These are phyloP conservation scores for Torymus texanus DNA, from an alignment of 2,888 invertebrate genomes.

Conservation along the genomic window DNA sequence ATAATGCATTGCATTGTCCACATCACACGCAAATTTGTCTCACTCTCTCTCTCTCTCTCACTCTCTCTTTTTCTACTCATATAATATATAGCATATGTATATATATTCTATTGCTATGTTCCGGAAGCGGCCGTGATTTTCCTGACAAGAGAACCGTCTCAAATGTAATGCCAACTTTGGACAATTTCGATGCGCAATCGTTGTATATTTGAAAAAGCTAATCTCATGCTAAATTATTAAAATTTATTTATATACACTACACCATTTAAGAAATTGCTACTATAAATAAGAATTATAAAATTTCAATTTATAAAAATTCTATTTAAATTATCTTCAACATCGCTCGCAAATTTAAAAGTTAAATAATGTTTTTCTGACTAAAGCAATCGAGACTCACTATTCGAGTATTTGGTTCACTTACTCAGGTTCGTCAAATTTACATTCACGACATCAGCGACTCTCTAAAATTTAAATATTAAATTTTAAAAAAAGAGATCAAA, in stretches of 20 bases:
- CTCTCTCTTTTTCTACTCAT: slow-evolving; percentile 16
- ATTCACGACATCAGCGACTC: neutral
- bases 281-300: slow-evolving; percentile 11
- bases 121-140: slow-evolving; percentile 41
- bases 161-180: slow-evolving; percentile 32
- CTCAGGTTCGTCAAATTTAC: slow-evolving; percentile 6
- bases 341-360: neutral
- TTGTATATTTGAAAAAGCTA: slow-evolving; percentile 17
- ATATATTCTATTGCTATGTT: slow-evolving; percentile 48
- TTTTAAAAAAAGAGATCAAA: too few species aligned
- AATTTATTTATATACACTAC: neutral
- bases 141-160: slow-evolving; percentile 17
- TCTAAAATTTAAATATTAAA: neutral
- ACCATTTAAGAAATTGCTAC: neutral
- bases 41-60: neutral
- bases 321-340: slow-evolving; percentile 6
- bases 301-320: neutral
- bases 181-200: slow-evolving; percentile 23
- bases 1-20: slow-evolving; percentile 62
- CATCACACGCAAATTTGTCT: slow-evolving; percentile 50
- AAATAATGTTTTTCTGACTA: too few species aligned
- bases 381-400: slow-evolving; percentile 11
- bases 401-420: slow-evolving; percentile 7
- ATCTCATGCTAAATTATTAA: neutral
- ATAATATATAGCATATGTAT: slow-evolving; percentile 16